Evolutionary conservation across 2,888 invertebrate genomes (phyloP), one percentile per base, ranked within the genome.

Genomic region (Bruchidius siliquastri): DNA sequence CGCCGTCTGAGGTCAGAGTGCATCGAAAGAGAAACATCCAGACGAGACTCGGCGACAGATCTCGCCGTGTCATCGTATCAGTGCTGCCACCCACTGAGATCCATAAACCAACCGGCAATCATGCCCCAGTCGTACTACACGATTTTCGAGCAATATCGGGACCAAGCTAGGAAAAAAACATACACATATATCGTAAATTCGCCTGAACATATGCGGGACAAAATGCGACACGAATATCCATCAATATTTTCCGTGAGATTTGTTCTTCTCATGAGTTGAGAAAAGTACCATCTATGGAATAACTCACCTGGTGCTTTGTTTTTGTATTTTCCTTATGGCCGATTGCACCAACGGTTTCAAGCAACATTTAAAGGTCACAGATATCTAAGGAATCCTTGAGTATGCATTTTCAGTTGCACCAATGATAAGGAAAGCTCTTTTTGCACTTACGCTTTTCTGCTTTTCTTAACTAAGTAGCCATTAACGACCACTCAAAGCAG

Each of bases 71-170:
- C 76, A 73, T 73, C 75, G 74, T 80, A 80, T 80, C 79, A 79
- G 78, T 77, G 69, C 76, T 79, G 79, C 82, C 82, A 82, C 82
- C 82, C 82, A 82, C 81, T 77, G 82, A 78, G 81, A 76, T 77
- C 79, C 80, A 81, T 81, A 81, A 81, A 82, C 79, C 76, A 81
- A 75, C 18, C 78, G 49, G 49, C 49, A 49, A 49, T 49, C 49
- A 49, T 49, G 49, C 49, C 10, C 49, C 49, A 49, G 13, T 49
- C 49, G 49, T 49, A 49, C 49, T 49, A 49, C 49, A 49, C 49
- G 49, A 49, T 49, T 49, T 49, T 13, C 49, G 49, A 49, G 49
- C 49, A 49, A 49, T 49, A 49, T 49, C 49, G 49, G 49, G 49
- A 49, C 49, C 49, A 13, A 49, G 18, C 49, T 1, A 8, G 13